These are phyloP conservation scores for Rotaria magnacalcarata DNA, from an alignment of 2,888 invertebrate genomes.

Conservation along the genomic window DNA sequence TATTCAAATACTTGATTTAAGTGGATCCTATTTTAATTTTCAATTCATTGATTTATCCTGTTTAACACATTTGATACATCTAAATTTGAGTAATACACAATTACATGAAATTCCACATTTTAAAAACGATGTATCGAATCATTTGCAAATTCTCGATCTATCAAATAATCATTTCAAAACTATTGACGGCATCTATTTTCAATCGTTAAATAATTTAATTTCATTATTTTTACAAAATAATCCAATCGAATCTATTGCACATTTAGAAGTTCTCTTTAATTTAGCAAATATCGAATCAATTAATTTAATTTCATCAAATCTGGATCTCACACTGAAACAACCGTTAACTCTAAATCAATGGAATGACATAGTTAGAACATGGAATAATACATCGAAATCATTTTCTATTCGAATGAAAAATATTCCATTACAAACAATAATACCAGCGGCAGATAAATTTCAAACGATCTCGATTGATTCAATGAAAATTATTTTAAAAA, in stretches of 20 bases:
- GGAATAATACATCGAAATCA: not conserved
- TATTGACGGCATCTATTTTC: not conserved
- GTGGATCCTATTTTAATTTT: not conserved
- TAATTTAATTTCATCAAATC: not conserved
- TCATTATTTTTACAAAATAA: constrained; percentile 7
- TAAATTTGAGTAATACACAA: constrained; percentile 21
- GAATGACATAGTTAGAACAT: not conserved
- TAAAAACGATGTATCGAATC: not conserved
- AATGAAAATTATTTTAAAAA: not conserved
- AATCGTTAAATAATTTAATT: not conserved
- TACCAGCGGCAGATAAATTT: not conserved
- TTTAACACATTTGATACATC: not conserved
- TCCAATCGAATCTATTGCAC: not conserved
- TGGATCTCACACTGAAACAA: not conserved
- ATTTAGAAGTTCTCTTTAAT: not conserved
- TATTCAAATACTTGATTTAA: constrained; percentile 12
- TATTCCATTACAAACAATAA: not conserved
- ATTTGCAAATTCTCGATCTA: constrained; percentile 21
- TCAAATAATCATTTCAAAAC: not conserved
- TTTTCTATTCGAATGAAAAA: not conserved
- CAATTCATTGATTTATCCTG: not conserved
- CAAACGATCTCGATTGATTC: not conserved
- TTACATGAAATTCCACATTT: not conserved
- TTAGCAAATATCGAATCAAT: not conserved
- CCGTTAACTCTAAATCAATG: not conserved